phyloP scores from a whole-genome alignment of 2,888 invertebrate species.

The Caenorhabditis sinica region DNA sequence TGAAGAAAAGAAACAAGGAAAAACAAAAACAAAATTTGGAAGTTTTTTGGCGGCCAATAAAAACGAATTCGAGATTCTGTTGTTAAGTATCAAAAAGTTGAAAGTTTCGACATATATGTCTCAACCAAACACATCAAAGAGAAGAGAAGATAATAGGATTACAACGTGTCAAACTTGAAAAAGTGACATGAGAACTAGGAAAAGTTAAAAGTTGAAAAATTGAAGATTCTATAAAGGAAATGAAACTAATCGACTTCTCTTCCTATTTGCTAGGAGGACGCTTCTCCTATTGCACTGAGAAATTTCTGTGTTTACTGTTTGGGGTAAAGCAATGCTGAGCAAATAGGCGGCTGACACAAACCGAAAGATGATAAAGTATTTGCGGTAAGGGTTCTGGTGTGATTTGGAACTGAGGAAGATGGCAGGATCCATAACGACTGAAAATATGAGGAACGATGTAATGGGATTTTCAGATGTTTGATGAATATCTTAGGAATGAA shows the following conservation, averaged over 20 bases:
- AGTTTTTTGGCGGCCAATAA: slow-evolving; percentile 31
- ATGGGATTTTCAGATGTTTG: no score
- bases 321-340: slow-evolving; percentile 59
- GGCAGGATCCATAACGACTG: neutral
- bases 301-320: slow-evolving; percentile 50
- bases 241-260: slow-evolving; percentile 50
- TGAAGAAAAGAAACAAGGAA: slow-evolving; percentile 7
- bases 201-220: neutral
- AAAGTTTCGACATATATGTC: neutral
- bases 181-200: neutral
- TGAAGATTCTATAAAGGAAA: neutral
- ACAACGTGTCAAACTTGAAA: neutral
- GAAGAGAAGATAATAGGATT: slow-evolving; percentile 27
- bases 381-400: neutral
- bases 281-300: slow-evolving; percentile 1
- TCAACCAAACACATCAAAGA: neutral
- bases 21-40: slow-evolving; percentile 7
- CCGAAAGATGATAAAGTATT: slow-evolving; percentile 6
- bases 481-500: no score
- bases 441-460: neutral
- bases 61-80: slow-evolving; percentile 47
- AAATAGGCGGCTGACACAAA: slow-evolving; percentile 38
- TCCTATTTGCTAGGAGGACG: neutral
- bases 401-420: neutral
- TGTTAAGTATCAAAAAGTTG: neutral